Evolutionary conservation across 2,888 invertebrate genomes (phyloP).

Genomic region (Neocrepidodera transversa): DNA sequence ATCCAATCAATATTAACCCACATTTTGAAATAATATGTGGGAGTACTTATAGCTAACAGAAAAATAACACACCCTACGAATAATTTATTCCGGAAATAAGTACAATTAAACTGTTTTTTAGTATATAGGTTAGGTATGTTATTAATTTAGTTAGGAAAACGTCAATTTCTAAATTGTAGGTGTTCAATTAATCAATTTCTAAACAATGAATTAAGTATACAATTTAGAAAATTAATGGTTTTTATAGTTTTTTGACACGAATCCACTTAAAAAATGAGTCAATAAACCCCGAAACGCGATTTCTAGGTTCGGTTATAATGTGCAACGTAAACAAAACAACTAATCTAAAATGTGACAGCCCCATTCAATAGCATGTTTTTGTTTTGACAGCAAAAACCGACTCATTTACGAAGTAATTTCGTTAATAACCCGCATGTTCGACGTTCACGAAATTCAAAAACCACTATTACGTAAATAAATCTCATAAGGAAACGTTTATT

Average conservation of each 20-base stretch:
- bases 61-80: not conserved
- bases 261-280: conserved; percentile 5
- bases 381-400: conserved; percentile 39
- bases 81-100: not conserved
- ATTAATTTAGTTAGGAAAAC: not conserved
- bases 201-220: not conserved
- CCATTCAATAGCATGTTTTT: conserved; percentile 41
- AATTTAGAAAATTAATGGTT: not conserved
- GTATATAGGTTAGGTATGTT: not conserved
- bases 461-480: conserved; percentile 16
- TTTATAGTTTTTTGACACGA: not conserved
- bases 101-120: not conserved
- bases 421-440: not conserved
- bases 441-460: conserved; percentile 2
- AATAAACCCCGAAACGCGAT: conserved; percentile 13
- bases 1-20: conserved; percentile 7
- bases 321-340: conserved; percentile 38
- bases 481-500: not conserved
- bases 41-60: not conserved
- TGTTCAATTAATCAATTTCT: conserved; percentile 5
- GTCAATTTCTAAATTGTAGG: conserved; percentile 2
- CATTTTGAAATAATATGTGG: conserved; percentile 1
- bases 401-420: conserved; percentile 16
- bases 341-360: conserved; percentile 32
- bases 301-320: conserved; percentile 8